Percentiles rank a stretch among this genome's conserved stretches.
These are phyloP conservation scores for Rhyacophila brunnea DNA, from an alignment of 1,140 invertebrate genomes.

Conservation along the genomic window DNA sequence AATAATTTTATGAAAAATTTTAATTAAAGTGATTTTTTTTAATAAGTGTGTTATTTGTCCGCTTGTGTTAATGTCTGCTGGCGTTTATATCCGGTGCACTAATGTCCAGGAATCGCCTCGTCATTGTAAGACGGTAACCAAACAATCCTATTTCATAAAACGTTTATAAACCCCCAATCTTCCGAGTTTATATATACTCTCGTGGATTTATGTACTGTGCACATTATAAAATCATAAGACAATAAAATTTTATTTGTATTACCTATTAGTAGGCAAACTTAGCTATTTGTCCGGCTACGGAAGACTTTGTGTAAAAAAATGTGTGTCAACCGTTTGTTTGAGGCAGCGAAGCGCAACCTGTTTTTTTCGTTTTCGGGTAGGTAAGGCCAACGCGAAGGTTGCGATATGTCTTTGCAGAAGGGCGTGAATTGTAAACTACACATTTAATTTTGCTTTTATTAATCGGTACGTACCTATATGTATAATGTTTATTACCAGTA, in stretches of 20 bases:
- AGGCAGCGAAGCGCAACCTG: neutral
- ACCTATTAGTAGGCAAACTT: slow-evolving; percentile 34
- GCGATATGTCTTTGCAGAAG: neutral
- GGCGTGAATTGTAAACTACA: too few species aligned
- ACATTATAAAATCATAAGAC: slow-evolving; percentile 36
- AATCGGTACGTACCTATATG: too few species aligned
- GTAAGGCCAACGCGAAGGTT: neutral
- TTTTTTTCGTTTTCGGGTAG: neutral
- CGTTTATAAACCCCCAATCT: slow-evolving; percentile 34
- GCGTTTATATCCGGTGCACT: too few species aligned
- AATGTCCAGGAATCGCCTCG: too few species aligned
- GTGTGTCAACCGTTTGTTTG: slow-evolving; percentile 6
- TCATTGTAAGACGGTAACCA: too few species aligned
- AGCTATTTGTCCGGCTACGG: slow-evolving; percentile 27
- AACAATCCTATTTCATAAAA: slow-evolving; percentile 34
- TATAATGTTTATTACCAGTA: too few species aligned
- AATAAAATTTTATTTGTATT: slow-evolving; percentile 37
- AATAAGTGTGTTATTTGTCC: too few species aligned
- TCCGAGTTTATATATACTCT: slow-evolving; percentile 25
- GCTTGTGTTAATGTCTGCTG: too few species aligned
- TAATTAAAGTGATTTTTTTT: too few species aligned
- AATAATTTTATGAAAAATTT: too few species aligned
- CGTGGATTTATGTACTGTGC: slow-evolving; percentile 31
- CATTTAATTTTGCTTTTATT: too few species aligned
- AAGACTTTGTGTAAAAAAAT: slow-evolving; percentile 10